These are phyloP conservation scores for Orthosia gothica DNA, from an alignment of 2,888 invertebrate species.

Conservation along the genomic window DNA sequence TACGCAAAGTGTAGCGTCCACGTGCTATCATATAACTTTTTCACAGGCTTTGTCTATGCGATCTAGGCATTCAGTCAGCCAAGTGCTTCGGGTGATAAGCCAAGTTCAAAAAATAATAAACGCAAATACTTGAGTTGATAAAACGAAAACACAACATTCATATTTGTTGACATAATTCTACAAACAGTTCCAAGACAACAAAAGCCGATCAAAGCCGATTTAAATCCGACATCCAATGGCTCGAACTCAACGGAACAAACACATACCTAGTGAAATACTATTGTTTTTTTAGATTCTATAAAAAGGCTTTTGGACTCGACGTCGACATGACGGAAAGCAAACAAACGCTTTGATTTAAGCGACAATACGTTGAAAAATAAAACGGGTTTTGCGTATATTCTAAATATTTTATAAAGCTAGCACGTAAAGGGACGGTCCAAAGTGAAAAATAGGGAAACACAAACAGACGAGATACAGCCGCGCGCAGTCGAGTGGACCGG, in stretches of 20 bases:
- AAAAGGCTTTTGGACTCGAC: slow-evolving; percentile 24
- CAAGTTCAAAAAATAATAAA: too few species aligned
- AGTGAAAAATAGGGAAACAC: slow-evolving; percentile 18
- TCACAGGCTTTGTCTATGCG: not conserved
- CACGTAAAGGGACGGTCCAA: not conserved
- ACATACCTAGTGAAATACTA: slow-evolving; percentile 8
- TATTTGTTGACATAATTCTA: slow-evolving; percentile 20
- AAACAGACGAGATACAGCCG: slow-evolving; percentile 20
- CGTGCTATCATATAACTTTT: not conserved
- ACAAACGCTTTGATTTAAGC: slow-evolving; percentile 23
- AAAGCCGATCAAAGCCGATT: slow-evolving; percentile 34
- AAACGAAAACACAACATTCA: not conserved
- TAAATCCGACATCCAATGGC: slow-evolving; percentile 22
- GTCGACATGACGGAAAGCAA: slow-evolving; percentile 17
- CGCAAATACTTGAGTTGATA: not conserved
- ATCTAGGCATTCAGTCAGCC: too few species aligned
- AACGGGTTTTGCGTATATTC: not conserved
- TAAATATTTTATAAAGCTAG: slow-evolving; percentile 15
- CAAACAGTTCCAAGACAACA: slow-evolving; percentile 8
- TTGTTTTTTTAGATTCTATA: slow-evolving; percentile 20
- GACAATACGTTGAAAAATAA: slow-evolving; percentile 7
- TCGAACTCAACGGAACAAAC: slow-evolving; percentile 12
- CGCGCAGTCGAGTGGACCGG: not conserved
- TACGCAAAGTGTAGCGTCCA: not conserved
- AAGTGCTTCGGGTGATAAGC: too few species aligned